Conservation (phyloP, 2,888 invertebrate species). For the Sinhomidia bicolor region DNA sequence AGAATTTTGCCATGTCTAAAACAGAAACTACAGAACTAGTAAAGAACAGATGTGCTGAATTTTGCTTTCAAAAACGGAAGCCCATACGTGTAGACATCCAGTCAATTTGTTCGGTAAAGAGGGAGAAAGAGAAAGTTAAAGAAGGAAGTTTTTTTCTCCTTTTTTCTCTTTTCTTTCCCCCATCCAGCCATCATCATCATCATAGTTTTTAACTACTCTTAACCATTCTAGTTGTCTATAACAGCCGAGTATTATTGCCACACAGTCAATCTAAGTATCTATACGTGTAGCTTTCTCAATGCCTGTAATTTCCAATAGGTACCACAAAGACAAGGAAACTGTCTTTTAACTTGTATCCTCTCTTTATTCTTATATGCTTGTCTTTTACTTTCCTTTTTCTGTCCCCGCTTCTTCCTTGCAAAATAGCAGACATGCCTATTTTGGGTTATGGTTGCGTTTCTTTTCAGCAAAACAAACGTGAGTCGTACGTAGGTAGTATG, state of each 20-base stretch:
- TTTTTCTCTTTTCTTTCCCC: not conserved
- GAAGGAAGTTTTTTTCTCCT: not conserved
- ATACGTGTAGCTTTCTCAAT: not conserved
- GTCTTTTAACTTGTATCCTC: constrained; percentile 38
- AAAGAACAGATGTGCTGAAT: constrained; percentile 21
- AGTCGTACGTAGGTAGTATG: no score
- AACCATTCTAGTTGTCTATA: not conserved
- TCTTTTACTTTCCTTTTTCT: not conserved
- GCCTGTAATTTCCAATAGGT: not conserved
- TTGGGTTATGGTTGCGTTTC: not conserved
- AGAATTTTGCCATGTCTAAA: constrained; percentile 13
- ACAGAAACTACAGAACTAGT: not conserved
- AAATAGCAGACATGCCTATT: not conserved
- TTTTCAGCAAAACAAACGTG: not conserved
- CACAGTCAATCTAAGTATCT: not conserved
- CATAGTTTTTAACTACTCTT: not conserved
- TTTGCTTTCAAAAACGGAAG: constrained; percentile 8
- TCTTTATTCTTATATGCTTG: not conserved
- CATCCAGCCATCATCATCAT: not conserved
- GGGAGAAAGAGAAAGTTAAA: not conserved
- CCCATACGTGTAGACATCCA: constrained; percentile 26
- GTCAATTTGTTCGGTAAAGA: constrained; percentile 30
- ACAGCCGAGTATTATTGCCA: not conserved
- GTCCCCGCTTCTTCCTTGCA: not conserved
- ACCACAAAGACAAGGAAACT: constrained; percentile 5